Evolutionary conservation across 2,113 vertebrate species (phyloP), one percentile per base, ranked within the genome.

Genomic region (Argyrosomus japonicus): DNA sequence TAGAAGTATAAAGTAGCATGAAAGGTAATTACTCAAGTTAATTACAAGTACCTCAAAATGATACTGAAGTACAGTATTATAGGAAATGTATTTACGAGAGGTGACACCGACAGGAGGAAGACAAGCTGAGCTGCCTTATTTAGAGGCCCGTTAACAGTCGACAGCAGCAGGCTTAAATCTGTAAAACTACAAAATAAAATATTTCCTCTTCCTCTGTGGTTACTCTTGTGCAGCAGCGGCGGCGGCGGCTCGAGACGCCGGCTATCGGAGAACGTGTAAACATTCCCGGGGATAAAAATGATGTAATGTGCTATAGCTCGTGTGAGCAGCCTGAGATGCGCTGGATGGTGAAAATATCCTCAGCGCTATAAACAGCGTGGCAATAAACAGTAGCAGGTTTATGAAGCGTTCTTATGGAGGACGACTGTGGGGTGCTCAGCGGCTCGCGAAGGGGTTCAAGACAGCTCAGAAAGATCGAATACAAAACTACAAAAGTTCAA

Each of bases 301-400:
- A 68, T 21, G 25, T 77, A 54, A 72, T 6, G 50, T 58, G 18
- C 40, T 50, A 43, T 27, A 32, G 40, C 53, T 67, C 48, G 40
- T 57, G 60, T 18, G n/a, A 56, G 53, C 14, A 40, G 27, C 18
- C 43, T 48, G 45, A 74, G 27, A 53, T 23, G 40, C 51, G 62
- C 57, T 45, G 32, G 51, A 62, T 53, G 3, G 19, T 70, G 45
- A 56, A 69, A 70, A 47, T n/a, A 56, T 19, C 74, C 67, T 53
- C 63, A 81, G 54, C 27, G 29, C 57, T 74, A 58, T 73, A 72
- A 68, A 68, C 18, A 64, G 32, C 4, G 7, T 0, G 9, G 27
- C 48, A 67, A 54, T 77, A 76, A 67, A 79, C 40, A 84, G 21
- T 3, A 32, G 36, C 5, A 10, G 13, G 48, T 79, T 69, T 60